Conservation (phyloP, 2,113 vertebrate species). For the Etheostoma cragini region DNA sequence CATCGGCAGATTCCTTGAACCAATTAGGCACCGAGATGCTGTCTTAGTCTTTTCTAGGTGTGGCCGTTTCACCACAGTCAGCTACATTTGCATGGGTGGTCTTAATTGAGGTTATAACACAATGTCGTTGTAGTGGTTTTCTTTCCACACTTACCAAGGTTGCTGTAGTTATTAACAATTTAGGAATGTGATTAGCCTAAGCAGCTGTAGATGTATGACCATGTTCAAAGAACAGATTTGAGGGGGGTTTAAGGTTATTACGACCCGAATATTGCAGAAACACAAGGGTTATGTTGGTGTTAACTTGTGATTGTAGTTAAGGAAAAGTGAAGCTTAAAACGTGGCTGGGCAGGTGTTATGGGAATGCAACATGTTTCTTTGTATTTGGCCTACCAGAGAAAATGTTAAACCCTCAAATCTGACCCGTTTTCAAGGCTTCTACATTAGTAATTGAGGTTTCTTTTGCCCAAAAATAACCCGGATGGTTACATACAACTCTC, state of each 20-base stretch:
- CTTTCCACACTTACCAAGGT: slow-evolving; percentile 56
- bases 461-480: no score
- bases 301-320: not conserved
- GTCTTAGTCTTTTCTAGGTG: slow-evolving; percentile 44
- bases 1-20: slow-evolving; percentile 52
- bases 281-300: not conserved
- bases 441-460: no score
- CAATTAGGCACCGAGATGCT: slow-evolving; percentile 57
- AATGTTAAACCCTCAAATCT: no score
- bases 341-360: no score
- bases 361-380: not conserved
- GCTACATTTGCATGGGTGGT: slow-evolving; percentile 40
- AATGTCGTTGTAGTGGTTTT: slow-evolving; percentile 36
- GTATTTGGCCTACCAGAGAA: no score
- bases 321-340: not conserved
- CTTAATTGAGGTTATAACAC: slow-evolving; percentile 58
- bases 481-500: no score
- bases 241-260: slow-evolving; percentile 9
- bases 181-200: slow-evolving; percentile 69
- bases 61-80: slow-evolving; percentile 28
- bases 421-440: no score
- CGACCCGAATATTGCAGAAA: slow-evolving; percentile 16
- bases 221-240: slow-evolving; percentile 37
- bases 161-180: slow-evolving; percentile 66
- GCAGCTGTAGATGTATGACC: slow-evolving; percentile 59